Conservation (phyloP, 2,113 vertebrate genomes). For the Callaeas wilsoni region DNA sequence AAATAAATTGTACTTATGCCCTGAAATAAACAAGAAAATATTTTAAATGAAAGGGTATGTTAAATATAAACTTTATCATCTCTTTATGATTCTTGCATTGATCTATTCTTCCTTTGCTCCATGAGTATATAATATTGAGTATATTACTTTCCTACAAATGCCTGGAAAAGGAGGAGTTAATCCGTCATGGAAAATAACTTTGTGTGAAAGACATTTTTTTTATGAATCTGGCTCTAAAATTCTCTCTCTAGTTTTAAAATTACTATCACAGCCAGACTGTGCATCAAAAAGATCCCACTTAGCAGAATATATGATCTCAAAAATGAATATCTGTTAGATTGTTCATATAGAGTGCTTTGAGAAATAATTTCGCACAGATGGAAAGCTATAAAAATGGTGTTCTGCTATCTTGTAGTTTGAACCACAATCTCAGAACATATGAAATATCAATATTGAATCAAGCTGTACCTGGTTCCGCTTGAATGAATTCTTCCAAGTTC, state of each 20-base stretch:
- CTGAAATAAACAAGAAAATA: conserved; percentile 8
- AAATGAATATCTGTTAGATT: conserved; percentile 69
- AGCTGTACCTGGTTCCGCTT: conserved; percentile 69
- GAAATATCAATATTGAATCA: conserved; percentile 78
- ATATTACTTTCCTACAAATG: conserved; percentile 11
- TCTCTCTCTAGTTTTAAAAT: conserved; percentile 61
- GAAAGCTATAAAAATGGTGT: conserved; percentile 73
- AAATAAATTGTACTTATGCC: not conserved
- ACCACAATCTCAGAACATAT: conserved; percentile 69
- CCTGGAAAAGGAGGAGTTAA: conserved; percentile 36
- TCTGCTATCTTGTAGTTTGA: conserved; percentile 72
- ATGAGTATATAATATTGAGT: not conserved
- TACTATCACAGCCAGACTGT: conserved; percentile 51
- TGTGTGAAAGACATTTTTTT: conserved; percentile 65
- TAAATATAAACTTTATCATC: not conserved
- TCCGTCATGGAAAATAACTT: conserved; percentile 28
- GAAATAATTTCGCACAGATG: conserved; percentile 76
- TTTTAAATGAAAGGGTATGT: not conserved
- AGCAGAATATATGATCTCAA: conserved; percentile 53
- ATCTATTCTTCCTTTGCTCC: not conserved
- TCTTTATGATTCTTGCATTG: not conserved
- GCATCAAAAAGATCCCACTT: conserved; percentile 68
- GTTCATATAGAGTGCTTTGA: conserved; percentile 63
- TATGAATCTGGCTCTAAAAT: conserved; percentile 59
- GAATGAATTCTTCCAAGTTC: conserved; percentile 67